Conservation (phyloP, 2,113 vertebrate species). For the Holacanthus passer region DNA sequence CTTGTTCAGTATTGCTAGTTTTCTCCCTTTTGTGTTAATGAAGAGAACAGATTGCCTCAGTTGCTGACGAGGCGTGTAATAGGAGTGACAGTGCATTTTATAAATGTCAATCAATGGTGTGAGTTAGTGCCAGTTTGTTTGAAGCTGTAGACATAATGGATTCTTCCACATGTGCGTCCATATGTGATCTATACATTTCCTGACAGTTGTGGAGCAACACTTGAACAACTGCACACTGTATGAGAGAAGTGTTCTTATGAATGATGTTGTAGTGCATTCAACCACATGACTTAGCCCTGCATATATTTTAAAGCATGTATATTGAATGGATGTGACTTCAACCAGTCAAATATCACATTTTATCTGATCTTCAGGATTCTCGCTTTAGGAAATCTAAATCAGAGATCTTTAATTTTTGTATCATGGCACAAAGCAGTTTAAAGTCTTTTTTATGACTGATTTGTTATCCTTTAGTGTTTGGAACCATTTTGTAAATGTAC, state of each 20-base stretch:
- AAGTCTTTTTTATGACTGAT: background rate
- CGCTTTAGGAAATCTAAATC: background rate
- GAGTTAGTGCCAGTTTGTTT: background rate
- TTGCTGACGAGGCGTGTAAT: background rate
- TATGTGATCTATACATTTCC: background rate
- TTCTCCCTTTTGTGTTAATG: no score
- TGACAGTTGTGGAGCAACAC: background rate
- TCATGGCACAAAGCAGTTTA: background rate
- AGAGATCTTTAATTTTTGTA: background rate
- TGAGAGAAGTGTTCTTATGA: background rate
- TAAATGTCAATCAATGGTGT: background rate
- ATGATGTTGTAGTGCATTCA: background rate
- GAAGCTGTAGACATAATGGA: background rate
- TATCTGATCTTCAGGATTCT: conserved; percentile 26
- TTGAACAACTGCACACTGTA: background rate
- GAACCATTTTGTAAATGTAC: background rate
- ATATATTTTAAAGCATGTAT: background rate
- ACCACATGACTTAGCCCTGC: background rate
- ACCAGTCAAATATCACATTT: background rate
- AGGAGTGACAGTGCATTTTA: background rate
- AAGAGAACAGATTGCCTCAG: background rate
- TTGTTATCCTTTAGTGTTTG: background rate
- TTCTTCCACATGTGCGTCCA: background rate
- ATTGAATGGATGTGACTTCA: background rate
- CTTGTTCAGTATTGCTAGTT: background rate